Conservation (phyloP, 2,888 invertebrate species). For the Leptura quadrifasciata region DNA sequence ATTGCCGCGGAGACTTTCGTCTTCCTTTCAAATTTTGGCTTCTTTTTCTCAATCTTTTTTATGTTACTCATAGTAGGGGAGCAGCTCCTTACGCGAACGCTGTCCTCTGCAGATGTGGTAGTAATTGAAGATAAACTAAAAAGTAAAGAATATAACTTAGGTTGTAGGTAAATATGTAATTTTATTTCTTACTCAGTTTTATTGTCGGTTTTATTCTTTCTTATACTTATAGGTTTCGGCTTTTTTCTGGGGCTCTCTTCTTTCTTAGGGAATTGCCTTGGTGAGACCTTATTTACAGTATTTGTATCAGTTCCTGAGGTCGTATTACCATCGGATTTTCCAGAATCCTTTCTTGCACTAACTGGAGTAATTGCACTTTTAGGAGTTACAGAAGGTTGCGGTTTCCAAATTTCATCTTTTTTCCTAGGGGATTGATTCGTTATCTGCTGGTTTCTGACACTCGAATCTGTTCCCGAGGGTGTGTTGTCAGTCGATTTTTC, state of each 20-base stretch:
- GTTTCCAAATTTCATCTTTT: background rate
- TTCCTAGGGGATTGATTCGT: background rate
- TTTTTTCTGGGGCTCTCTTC: conserved; percentile 1
- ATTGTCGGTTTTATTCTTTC: background rate
- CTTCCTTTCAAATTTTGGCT: background rate
- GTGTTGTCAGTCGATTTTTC: conserved; percentile 38
- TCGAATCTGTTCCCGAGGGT: background rate
- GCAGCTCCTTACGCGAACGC: background rate
- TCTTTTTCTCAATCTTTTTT: conserved; percentile 10
- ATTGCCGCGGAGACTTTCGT: background rate
- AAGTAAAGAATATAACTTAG: background rate
- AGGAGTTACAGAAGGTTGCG: too few relatives aligned
- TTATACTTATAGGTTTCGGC: background rate
- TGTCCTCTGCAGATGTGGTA: conserved; percentile 2
- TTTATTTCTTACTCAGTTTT: conserved; percentile 18
- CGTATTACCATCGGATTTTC: background rate
- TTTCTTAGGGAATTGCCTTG: background rate
- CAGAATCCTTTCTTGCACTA: background rate
- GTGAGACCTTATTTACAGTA: background rate
- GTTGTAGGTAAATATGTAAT: background rate
- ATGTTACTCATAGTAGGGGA: background rate
- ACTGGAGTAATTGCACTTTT: background rate
- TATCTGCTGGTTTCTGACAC: background rate
- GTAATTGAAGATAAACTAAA: conserved; percentile 8
- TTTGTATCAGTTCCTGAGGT: background rate